These are phyloP conservation scores for Nephrotoma guestfalica DNA, from an alignment of 2,888 invertebrate genomes.

Conservation along the genomic window DNA sequence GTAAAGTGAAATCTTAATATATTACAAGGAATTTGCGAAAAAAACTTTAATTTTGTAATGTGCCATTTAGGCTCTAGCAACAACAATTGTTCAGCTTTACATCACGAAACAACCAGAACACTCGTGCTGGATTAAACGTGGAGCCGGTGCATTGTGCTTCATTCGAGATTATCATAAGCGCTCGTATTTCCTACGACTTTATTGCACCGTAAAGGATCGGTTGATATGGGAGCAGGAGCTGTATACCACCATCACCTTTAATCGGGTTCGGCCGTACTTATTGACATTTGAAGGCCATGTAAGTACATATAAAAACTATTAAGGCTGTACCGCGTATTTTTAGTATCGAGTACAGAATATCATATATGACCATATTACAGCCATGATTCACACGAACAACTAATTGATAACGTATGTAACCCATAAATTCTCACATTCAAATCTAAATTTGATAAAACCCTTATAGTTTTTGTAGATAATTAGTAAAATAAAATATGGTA, in stretches of 20 bases:
- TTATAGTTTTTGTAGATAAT: no score
- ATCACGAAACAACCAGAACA: slow-evolving; percentile 70
- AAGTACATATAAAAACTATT: slow-evolving; percentile 16
- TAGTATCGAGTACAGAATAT: no score
- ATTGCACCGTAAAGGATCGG: slow-evolving; percentile 58
- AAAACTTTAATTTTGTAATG: background rate
- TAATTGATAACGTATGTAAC: no score
- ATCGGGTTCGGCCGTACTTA: slow-evolving; percentile 61
- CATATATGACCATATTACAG: no score
- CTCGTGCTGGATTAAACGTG: slow-evolving; percentile 72
- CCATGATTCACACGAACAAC: no score
- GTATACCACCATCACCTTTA: slow-evolving; percentile 79
- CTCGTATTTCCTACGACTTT: slow-evolving; percentile 87
- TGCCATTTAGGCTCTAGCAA: slow-evolving; percentile 54
- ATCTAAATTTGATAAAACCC: no score
- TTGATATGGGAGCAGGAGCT: slow-evolving; percentile 92
- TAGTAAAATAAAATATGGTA: no score
- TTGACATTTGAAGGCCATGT: slow-evolving; percentile 92
- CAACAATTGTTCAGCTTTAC: slow-evolving; percentile 76
- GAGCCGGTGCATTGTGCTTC: slow-evolving; percentile 78
- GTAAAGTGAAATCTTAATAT: slow-evolving; percentile 32
- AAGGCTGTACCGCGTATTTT: background rate
- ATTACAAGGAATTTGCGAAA: background rate
- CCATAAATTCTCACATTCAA: no score
- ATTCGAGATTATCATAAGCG: slow-evolving; percentile 78